Evolutionary conservation across 1,140 invertebrate genomes (phyloP).

Genomic region (Procambarus virginalis): DNA sequence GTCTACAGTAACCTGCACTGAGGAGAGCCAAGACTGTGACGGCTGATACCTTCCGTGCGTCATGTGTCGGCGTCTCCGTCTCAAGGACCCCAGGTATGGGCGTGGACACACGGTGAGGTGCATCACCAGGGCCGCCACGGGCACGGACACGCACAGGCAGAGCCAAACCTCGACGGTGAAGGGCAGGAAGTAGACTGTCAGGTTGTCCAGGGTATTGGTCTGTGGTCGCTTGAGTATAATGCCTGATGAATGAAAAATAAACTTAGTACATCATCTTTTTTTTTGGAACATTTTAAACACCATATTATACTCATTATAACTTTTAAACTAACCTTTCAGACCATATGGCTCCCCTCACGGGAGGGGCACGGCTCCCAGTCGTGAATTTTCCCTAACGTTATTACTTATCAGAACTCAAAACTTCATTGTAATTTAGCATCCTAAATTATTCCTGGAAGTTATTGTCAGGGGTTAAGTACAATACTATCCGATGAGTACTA

Average conservation of each 20-base stretch:
- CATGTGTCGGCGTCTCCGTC: neutral
- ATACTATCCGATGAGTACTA: too few species aligned
- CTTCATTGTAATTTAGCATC: too few species aligned
- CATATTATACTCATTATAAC: too few species aligned
- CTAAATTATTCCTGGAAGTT: too few species aligned
- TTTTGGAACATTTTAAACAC: too few species aligned
- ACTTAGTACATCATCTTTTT: too few species aligned
- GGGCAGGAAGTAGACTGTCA: conserved; percentile 41
- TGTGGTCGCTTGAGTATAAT: conserved; percentile 30
- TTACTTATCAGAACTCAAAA: too few species aligned
- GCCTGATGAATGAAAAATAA: neutral
- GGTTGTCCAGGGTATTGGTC: neutral
- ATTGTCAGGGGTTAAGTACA: too few species aligned
- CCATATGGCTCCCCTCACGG: too few species aligned
- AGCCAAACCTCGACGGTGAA: conserved; percentile 43
- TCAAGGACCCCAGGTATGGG: neutral
- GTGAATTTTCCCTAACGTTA: too few species aligned
- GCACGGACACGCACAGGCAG: conserved; percentile 31
- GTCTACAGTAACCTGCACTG: neutral
- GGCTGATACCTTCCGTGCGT: neutral
- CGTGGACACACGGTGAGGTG: conserved; percentile 28
- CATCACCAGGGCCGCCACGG: conserved; percentile 34
- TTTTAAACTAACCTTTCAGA: too few species aligned
- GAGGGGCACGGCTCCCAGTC: too few species aligned
- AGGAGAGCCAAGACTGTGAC: neutral